A percentile compares a stretch with the other conserved stretches of the same genome.
Conservation (phyloP, 2,888 invertebrate species). For the Tachina fera region DNA sequence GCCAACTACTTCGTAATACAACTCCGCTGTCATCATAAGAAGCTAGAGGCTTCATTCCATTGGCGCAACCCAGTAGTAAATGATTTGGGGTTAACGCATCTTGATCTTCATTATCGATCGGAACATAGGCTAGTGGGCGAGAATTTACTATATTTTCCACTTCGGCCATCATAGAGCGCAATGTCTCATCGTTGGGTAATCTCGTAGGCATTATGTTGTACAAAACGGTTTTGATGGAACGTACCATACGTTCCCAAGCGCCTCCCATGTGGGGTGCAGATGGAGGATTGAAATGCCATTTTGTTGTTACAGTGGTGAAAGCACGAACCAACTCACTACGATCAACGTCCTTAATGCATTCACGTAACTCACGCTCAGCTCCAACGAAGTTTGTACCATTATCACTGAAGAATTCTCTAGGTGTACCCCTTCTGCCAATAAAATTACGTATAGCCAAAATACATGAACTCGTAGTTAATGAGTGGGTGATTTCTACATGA, state of each 20-base stretch:
- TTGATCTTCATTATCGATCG: neutral
- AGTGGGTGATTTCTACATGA: slow-evolving; percentile 51
- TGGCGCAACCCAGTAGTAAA: neutral
- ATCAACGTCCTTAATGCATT: neutral
- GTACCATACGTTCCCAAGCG: neutral
- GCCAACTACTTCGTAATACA: neutral
- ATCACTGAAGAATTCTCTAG: neutral
- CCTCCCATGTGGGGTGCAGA: neutral
- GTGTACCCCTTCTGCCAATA: slow-evolving; percentile 2
- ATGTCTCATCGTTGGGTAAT: neutral
- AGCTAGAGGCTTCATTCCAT: slow-evolving; percentile 2
- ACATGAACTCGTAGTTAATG: slow-evolving; percentile 12
- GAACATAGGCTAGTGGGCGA: neutral
- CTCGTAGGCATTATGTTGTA: neutral
- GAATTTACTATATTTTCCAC: too few species aligned
- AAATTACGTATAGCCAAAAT: slow-evolving; percentile 33
- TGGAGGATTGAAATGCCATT: slow-evolving; percentile 2
- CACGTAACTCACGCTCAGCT: neutral
- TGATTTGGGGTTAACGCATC: slow-evolving; percentile 1
- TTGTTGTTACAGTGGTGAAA: neutral
- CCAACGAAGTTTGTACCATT: neutral
- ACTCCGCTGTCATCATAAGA: neutral
- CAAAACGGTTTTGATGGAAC: too few species aligned
- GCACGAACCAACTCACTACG: neutral
- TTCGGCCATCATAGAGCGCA: neutral